Evolutionary conservation across 1,140 invertebrate species (phyloP).

Genomic region (Diachasmimorpha longicaudata): DNA sequence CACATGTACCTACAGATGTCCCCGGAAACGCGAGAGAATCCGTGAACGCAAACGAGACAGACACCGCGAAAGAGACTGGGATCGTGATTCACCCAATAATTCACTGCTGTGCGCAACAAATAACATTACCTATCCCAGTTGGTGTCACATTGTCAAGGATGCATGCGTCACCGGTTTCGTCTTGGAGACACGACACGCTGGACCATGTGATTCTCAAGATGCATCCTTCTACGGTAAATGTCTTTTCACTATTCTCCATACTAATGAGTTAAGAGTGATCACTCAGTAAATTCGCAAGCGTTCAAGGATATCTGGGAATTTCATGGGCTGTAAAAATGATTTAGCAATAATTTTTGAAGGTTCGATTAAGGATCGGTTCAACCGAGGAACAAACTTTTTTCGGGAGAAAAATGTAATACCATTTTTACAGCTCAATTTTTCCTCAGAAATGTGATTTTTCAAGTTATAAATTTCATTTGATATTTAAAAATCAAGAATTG

Average conservation of each 20-base stretch:
- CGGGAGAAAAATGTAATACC: too few relatives aligned
- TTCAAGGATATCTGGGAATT: too few relatives aligned
- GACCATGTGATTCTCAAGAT: conserved; percentile 67
- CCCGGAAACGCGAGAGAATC: conserved; percentile 53
- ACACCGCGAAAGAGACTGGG: conserved; percentile 47
- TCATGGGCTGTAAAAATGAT: too few relatives aligned
- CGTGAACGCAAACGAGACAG: conserved; percentile 49
- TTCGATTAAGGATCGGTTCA: too few relatives aligned
- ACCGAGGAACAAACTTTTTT: too few relatives aligned
- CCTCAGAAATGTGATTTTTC: too few relatives aligned
- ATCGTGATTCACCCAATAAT: conserved; percentile 51
- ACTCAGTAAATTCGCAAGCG: too few relatives aligned
- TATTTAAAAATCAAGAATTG: too few relatives aligned
- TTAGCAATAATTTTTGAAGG: too few relatives aligned
- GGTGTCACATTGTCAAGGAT: conserved; percentile 86
- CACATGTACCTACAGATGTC: conserved; percentile 71
- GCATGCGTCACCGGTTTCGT: conserved; percentile 81
- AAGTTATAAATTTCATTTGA: too few relatives aligned
- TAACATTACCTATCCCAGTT: conserved; percentile 82
- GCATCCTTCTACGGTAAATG: conserved; percentile 50
- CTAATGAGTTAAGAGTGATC: neutral
- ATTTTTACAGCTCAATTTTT: too few relatives aligned
- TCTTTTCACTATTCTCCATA: neutral
- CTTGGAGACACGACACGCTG: conserved; percentile 77
- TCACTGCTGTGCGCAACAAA: conserved; percentile 79